Conservation (phyloP, 2,797 vertebrate species). For the Urocyon cinereoargenteus region DNA sequence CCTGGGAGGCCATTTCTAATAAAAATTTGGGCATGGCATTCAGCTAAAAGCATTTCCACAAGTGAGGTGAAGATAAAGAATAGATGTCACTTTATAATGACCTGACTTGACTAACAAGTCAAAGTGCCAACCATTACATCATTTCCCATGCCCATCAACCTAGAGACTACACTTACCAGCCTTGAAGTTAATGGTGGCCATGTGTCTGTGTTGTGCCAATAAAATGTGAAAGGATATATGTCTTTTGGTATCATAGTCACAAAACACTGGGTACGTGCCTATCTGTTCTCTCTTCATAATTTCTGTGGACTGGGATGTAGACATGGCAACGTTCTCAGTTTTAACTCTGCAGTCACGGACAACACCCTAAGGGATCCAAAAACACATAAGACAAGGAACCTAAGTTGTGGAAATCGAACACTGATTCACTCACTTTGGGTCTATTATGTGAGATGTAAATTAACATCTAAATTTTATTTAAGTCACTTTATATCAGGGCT, state of each 20-base stretch:
- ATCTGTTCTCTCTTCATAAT: not conserved
- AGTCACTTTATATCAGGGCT: not conserved
- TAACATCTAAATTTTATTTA: not conserved
- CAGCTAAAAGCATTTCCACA: not conserved
- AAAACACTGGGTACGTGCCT: fast-evolving
- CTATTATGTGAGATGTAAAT: not conserved
- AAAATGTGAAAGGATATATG: not conserved
- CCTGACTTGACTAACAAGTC: not conserved
- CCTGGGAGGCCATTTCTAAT: not conserved
- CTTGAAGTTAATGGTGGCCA: not conserved
- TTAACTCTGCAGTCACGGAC: not conserved
- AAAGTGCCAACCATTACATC: not conserved
- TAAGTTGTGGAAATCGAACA: not conserved
- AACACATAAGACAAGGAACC: not conserved
- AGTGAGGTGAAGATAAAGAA: not conserved
- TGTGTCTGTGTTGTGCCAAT: not conserved
- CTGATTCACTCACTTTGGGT: not conserved
- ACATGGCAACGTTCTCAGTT: not conserved
- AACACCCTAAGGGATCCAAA: not conserved
- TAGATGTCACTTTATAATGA: not conserved
- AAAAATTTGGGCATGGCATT: not conserved
- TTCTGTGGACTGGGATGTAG: not conserved
- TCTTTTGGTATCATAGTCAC: not conserved
- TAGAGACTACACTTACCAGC: not conserved
- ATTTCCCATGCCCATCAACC: not conserved